Evolutionary conservation across 2,113 vertebrate species (phyloP).

Genomic region (Halichoerus grypus): DNA sequence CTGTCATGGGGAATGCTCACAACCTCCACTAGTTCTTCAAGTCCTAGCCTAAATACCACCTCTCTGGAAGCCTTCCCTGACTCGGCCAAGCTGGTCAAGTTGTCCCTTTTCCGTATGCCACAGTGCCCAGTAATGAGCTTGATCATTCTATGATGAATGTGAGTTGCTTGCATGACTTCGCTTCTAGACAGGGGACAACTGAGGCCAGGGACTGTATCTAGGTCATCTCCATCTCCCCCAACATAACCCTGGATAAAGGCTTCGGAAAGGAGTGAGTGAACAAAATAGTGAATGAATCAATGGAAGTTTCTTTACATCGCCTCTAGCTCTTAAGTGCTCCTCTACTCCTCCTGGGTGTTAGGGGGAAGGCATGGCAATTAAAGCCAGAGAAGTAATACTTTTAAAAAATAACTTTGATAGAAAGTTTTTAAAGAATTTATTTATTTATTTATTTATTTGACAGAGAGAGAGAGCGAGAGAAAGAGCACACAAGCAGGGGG

Average conservation of each 20-base stretch:
- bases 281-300: neutral
- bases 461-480: too few relatives aligned
- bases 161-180: neutral
- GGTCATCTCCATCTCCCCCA: neutral
- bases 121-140: neutral
- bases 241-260: neutral
- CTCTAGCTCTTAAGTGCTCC: neutral
- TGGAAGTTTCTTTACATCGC: neutral
- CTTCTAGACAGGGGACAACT: neutral
- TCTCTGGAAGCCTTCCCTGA: neutral
- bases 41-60: neutral
- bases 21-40: neutral
- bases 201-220: neutral
- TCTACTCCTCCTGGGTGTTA: neutral
- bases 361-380: neutral
- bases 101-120: neutral
- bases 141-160: neutral
- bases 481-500: too few relatives aligned
- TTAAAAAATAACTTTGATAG: neutral
- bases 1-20: neutral
- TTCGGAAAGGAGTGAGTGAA: neutral
- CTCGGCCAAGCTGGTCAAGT: neutral
- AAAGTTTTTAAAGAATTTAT: neutral
- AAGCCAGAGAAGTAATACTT: neutral
- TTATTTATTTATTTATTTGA: too few relatives aligned